phyloP scores from a whole-genome alignment of 2,888 invertebrate genomes.

The Raillietiella orientalis region DNA sequence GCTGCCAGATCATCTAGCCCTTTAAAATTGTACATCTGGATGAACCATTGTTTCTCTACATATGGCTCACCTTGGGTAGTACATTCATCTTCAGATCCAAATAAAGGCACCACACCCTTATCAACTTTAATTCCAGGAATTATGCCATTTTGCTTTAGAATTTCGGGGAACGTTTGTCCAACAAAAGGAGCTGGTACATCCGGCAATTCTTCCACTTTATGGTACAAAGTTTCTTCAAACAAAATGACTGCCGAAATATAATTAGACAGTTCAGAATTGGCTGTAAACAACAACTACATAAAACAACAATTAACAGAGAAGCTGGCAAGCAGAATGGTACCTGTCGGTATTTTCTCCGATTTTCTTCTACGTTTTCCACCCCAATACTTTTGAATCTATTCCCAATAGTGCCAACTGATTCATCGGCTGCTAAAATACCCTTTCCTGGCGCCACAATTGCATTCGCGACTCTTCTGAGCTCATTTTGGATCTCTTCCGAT shows the following conservation, averaged over 20 bases:
- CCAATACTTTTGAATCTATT: slow-evolving; percentile 61
- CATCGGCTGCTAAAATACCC: slow-evolving; percentile 92
- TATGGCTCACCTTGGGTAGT: slow-evolving; percentile 98
- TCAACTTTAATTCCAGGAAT: slow-evolving; percentile 95
- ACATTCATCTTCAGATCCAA: slow-evolving; percentile 75
- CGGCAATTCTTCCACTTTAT: slow-evolving; percentile 72
- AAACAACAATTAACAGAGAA: too few relatives aligned
- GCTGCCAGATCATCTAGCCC: slow-evolving; percentile 71
- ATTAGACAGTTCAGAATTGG: slow-evolving; percentile 30
- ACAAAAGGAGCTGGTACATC: too few relatives aligned
- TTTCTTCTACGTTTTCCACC: slow-evolving; percentile 71
- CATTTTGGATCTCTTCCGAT: slow-evolving; percentile 45
- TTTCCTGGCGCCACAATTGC: slow-evolving; percentile 74
- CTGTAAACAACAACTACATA: slow-evolving; percentile 65
- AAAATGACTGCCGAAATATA: slow-evolving; percentile 91
- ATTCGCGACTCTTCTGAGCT: slow-evolving; percentile 54
- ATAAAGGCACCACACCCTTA: slow-evolving; percentile 72
- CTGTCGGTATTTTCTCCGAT: slow-evolving; percentile 44
- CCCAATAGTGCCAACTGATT: slow-evolving; percentile 70
- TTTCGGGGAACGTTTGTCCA: slow-evolving; percentile 47
- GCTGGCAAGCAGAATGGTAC: too few relatives aligned
- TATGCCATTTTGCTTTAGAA: slow-evolving; percentile 58
- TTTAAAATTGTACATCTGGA: too few relatives aligned
- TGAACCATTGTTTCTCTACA: too few relatives aligned
- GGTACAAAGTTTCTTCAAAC: slow-evolving; percentile 95